A percentile compares a stretch with the other conserved stretches of the same genome.
Conservation (phyloP, 2,113 vertebrate genomes). For the Boulengeromyrus knoepffleri region DNA sequence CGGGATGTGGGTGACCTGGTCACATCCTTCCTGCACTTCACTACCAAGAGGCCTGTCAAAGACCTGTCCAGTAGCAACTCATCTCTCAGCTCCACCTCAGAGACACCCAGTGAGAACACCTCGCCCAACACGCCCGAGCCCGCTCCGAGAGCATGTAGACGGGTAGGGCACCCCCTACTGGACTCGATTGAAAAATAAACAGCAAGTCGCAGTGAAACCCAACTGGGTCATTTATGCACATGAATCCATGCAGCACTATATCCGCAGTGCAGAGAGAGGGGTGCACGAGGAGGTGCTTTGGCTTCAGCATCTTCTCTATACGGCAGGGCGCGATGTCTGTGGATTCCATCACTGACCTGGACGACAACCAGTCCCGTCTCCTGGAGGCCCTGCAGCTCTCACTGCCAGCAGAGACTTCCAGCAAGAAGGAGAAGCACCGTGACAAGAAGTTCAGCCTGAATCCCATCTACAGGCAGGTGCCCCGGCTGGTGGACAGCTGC, state of each 20-base stretch:
- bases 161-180: conserved; percentile 61
- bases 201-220: not conserved
- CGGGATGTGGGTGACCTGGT: conserved; percentile 79
- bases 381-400: conserved; percentile 95
- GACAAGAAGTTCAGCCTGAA: conserved; percentile 94
- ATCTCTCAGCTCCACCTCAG: conserved; percentile 93
- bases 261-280: not conserved
- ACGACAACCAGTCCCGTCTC: conserved; percentile 88
- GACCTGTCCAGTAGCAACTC: conserved; percentile 98
- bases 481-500: conserved; percentile 87
- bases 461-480: conserved; percentile 94
- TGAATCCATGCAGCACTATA: not conserved
- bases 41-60: conserved; percentile 72
- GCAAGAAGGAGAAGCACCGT: conserved; percentile 79
- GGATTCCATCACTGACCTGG: conserved; percentile 96
- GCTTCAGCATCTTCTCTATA: conserved; percentile 24
- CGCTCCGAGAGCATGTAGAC: conserved; percentile 70
- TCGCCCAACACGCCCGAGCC: conserved; percentile 71
- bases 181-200: not conserved
- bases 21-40: conserved; percentile 77
- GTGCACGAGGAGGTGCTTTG: not conserved
- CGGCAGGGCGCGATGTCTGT: conserved; percentile 91
- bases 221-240: not conserved
- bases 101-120: conserved; percentile 79
- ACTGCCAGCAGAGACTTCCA: conserved; percentile 76